Evolutionary conservation across 2,797 vertebrate species (phyloP).

Genomic region (Hippopotamyrus pictus): DNA sequence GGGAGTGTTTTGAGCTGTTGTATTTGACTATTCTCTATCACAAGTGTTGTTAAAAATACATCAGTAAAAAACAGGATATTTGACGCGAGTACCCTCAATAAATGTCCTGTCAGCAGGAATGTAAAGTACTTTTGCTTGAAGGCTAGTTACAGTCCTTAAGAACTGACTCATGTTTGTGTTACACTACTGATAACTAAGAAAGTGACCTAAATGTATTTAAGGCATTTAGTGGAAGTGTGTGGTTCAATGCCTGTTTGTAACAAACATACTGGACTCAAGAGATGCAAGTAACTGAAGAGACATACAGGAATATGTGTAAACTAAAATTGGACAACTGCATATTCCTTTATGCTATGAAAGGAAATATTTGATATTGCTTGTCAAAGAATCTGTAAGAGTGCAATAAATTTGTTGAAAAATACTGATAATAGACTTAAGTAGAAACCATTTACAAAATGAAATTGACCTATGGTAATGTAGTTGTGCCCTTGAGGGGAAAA

Average conservation of each 20-base stretch:
- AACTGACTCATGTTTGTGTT: not conserved
- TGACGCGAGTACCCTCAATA: not conserved
- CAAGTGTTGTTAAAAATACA: not conserved
- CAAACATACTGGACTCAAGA: not conserved
- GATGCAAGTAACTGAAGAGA: not conserved
- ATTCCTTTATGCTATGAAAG: not conserved
- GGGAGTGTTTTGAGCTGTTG: not conserved
- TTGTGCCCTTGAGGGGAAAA: not conserved
- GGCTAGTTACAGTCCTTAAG: not conserved
- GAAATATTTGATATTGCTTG: not conserved
- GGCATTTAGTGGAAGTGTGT: not conserved
- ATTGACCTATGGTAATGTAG: not conserved
- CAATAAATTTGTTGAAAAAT: not conserved
- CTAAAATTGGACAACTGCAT: not conserved
- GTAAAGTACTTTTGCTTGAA: not conserved
- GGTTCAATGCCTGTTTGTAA: not conserved
- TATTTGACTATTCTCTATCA: not conserved
- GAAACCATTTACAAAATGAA: not conserved
- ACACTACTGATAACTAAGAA: not conserved
- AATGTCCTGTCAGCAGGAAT: not conserved
- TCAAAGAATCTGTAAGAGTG: not conserved
- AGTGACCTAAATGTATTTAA: not conserved
- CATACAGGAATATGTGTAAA: not conserved
- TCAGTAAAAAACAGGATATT: not conserved
- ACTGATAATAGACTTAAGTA: not conserved